Conservation (phyloP, 2,113 vertebrate species). For the Psittacus erithacus region DNA sequence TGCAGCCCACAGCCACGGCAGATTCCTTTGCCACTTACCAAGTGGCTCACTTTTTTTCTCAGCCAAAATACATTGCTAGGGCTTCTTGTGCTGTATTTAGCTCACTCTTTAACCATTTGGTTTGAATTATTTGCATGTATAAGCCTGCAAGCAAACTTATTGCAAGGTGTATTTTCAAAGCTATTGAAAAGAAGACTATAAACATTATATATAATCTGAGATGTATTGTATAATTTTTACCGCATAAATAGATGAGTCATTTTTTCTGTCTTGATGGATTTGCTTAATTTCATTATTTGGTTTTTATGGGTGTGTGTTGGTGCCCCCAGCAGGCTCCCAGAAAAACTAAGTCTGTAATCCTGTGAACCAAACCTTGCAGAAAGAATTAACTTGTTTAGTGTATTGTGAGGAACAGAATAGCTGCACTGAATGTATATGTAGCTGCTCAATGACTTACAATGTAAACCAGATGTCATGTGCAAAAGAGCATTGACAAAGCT, state of each 20-base stretch:
- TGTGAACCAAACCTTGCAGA: not conserved
- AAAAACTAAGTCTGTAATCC: not conserved
- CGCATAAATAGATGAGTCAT: not conserved
- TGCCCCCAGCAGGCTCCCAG: slow-evolving; percentile 54
- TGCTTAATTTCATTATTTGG: not conserved
- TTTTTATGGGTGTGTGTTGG: not conserved
- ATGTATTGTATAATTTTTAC: not conserved
- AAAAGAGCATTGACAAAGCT: not conserved
- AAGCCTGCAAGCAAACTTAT: not conserved
- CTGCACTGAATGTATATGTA: not conserved
- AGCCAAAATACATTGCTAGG: not conserved
- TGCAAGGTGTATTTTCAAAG: not conserved
- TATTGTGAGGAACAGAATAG: not conserved
- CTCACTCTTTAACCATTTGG: not conserved
- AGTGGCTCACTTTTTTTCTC: not conserved
- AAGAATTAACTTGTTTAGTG: not conserved
- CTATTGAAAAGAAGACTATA: not conserved
- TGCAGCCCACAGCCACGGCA: not conserved
- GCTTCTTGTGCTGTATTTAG: not conserved
- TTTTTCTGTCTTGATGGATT: not conserved
- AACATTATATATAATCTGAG: not conserved
- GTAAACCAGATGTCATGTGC: not conserved
- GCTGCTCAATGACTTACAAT: not conserved
- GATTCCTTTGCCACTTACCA: not conserved
- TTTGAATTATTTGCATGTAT: not conserved